Base-by-base conservation (phyloP, 92 coral and sea anemone species). In the Porites divaricata region DNA sequence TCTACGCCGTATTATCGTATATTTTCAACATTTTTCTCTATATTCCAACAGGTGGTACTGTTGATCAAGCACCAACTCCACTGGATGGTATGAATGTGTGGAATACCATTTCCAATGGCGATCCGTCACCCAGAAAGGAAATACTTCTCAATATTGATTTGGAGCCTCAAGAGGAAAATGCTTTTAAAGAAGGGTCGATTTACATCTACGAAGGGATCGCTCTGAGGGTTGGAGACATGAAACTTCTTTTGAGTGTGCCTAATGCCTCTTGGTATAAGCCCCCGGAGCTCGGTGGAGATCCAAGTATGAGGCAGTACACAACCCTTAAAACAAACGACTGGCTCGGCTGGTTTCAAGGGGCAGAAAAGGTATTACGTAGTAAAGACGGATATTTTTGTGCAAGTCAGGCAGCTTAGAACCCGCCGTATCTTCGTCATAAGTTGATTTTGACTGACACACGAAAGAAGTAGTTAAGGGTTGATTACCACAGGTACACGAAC, bases 51-150 rank as follows among this genome's bases (percentile, higher is more conserved):
- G 91, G 91, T 67, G 83, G 85, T 61, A 71, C 68, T 9, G 41
- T 19, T 0, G 80, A 88, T 45, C 67, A 20, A 22, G 59, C 49
- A 12, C 26, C 72, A 53, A n/a, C 79, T 15, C 72, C 87, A 8
- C 35, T 90, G 23, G 93, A 90, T 58, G 93, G 93, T 11, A 81
- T 90, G 78, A 84, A 90, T 64, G 85, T 86, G 35, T 90, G 90
- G 91, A 77, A 65, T 41, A 81, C 86, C 41, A 70, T 90, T 63
- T 90, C 93, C 53, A 24, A 83, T 6, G 93, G 93, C 7, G 61
- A 62, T 6, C 71, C 85, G 15, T 86, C 93, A 12, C 77, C 76
- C 1, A 84, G 93, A n/a, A 64, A 56, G 26, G 93, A 90, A 66
- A 82, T 90, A 63, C 88, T 90, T 22, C 85, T 74, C 41, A 90